Conservation (phyloP, 2,797 vertebrate species). For the Gouania willdenowi region DNA sequence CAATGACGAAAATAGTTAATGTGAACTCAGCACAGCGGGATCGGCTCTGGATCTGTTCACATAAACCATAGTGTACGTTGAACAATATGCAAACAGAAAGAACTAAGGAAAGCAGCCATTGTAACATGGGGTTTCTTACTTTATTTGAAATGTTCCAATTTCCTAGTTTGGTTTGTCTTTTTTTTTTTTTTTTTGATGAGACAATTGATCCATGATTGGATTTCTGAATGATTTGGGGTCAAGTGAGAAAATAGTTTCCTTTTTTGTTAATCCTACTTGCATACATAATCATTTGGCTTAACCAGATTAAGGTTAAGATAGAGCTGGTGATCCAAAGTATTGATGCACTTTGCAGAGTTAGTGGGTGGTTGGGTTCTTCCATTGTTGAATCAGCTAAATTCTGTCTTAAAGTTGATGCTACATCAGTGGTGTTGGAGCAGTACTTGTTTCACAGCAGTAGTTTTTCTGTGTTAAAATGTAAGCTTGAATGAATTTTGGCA, state of each 20-base stretch:
- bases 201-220: conserved; percentile 25
- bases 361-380: conserved; percentile 10
- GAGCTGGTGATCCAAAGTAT: conserved; percentile 63
- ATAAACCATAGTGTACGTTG: conserved; percentile 36
- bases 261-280: conserved; percentile 25
- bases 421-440: conserved; percentile 6
- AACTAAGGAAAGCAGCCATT: conserved; percentile 74
- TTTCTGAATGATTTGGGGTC: conserved; percentile 28
- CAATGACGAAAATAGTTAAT: conserved; percentile 22
- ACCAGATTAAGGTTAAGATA: conserved; percentile 25
- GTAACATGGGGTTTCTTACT: conserved; percentile 56
- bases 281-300: conserved; percentile 16
- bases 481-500: conserved; percentile 32
- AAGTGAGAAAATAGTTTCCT: conserved; percentile 27
- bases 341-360: conserved; percentile 63
- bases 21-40: conserved; percentile 48
- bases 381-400: conserved; percentile 20
- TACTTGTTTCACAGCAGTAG: conserved; percentile 5
- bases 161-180: too few relatives aligned
- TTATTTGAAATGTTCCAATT: conserved; percentile 28
- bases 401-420: conserved; percentile 26
- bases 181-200: conserved; percentile 8
- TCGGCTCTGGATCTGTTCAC: conserved; percentile 44
- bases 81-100: conserved; percentile 73
- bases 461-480: conserved; percentile 8